A percentile compares a stretch with the other conserved stretches of the same genome.
phyloP scores from a whole-genome alignment of 2,113 vertebrate species.

The Bujurquina vittata region DNA sequence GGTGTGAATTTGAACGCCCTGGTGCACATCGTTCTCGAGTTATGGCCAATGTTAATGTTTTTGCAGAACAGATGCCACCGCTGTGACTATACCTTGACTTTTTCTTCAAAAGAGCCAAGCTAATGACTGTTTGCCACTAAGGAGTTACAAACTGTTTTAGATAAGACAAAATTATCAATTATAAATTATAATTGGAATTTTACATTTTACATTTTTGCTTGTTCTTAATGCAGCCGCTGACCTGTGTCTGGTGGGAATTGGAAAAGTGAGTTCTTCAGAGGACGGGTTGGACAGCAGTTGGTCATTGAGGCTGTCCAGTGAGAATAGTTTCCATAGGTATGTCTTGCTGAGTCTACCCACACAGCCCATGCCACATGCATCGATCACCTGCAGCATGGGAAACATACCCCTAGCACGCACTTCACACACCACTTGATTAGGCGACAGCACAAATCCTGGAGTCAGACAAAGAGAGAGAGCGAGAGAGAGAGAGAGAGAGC shows the following conservation, averaged over 20 bases:
- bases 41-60: too few relatives aligned
- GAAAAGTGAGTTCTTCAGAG: slow-evolving; percentile 81
- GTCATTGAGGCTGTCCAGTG: slow-evolving; percentile 86
- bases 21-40: too few relatives aligned
- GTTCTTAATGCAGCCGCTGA: slow-evolving; percentile 36
- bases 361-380: slow-evolving; percentile 79
- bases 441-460: slow-evolving; percentile 14
- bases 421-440: slow-evolving; percentile 76
- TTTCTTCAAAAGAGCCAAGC: too few relatives aligned
- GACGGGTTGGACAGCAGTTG: slow-evolving; percentile 80
- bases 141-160: neutral
- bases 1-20: too few relatives aligned
- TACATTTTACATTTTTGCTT: too few relatives aligned
- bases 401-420: slow-evolving; percentile 81
- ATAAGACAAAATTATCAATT: neutral
- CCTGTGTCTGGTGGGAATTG: slow-evolving; percentile 86
- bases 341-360: slow-evolving; percentile 78
- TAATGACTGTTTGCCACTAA: neutral
- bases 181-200: too few relatives aligned
- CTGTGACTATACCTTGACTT: too few relatives aligned
- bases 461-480: neutral
- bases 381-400: slow-evolving; percentile 82
- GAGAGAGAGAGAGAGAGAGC: neutral
- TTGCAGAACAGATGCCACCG: too few relatives aligned
- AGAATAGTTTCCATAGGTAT: slow-evolving; percentile 88